Conservation (phyloP, 1,140 invertebrate genomes). For the Paralvinella palmiformis region DNA sequence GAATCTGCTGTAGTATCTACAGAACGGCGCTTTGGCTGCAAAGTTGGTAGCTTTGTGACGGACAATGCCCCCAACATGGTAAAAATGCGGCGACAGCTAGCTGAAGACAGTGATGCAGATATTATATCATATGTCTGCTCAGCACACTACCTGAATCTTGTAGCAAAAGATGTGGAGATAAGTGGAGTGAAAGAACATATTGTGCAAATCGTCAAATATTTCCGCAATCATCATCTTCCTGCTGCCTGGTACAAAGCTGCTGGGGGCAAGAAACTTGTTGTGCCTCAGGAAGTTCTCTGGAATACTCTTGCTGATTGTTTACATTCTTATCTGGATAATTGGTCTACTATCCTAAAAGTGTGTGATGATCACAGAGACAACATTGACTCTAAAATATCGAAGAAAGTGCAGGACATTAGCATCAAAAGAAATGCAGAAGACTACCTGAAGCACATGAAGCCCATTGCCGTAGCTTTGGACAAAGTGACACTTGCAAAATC, state of each 20-base stretch:
- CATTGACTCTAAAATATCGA: not conserved
- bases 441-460: not conserved
- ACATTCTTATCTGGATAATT: not conserved
- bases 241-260: not conserved
- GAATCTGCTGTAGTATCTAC: not conserved
- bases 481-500: not conserved
- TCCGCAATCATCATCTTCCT: not conserved
- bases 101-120: not conserved
- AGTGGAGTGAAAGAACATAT: slow-evolving; percentile 4
- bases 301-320: not conserved
- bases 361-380: slow-evolving; percentile 1
- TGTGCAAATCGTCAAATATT: slow-evolving; percentile 1
- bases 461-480: not conserved
- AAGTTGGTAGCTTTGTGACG: not conserved
- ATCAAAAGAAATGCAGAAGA: slow-evolving; percentile 4
- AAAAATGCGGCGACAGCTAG: not conserved
- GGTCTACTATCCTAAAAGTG: not conserved
- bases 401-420: not conserved
- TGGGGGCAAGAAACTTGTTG: not conserved
- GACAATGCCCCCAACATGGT: slow-evolving; percentile 2
- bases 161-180: not conserved
- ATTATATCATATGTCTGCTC: not conserved
- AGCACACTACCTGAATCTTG: not conserved
- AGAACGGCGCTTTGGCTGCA: not conserved
- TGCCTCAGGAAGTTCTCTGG: not conserved